Evolutionary conservation across 30 jellyfish, hydroid and myxozoan species (phyloP).

Genomic region (Mastigias papua): DNA sequence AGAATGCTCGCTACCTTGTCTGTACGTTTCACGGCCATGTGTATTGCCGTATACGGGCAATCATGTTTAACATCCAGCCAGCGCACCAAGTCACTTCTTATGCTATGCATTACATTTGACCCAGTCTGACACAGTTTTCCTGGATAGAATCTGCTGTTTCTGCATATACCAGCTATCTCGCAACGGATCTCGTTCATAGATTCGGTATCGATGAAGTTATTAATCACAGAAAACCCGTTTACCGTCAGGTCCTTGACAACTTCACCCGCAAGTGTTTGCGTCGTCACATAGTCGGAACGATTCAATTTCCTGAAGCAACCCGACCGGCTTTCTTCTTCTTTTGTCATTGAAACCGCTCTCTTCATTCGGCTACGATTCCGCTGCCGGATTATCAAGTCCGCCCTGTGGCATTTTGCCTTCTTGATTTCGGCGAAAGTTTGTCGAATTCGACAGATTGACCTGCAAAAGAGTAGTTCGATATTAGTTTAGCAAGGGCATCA

Average conservation of each 20-base stretch:
- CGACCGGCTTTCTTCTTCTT: conserved; percentile 14
- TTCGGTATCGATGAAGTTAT: conserved; percentile 47
- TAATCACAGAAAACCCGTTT: conserved; percentile 56
- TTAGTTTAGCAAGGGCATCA: too few relatives aligned
- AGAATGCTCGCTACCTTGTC: conserved; percentile 20
- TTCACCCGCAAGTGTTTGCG: conserved; percentile 28
- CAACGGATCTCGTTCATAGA: conserved; percentile 20
- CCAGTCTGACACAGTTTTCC: conserved; percentile 22
- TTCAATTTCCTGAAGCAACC: conserved; percentile 22
- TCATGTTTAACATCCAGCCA: conserved; percentile 55
- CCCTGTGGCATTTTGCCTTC: conserved; percentile 34
- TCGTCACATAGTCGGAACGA: conserved; percentile 14
- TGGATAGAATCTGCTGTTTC: conserved; percentile 22
- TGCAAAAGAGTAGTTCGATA: not conserved
- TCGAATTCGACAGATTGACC: conserved; percentile 36
- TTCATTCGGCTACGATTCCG: conserved; percentile 33
- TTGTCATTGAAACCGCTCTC: not conserved
- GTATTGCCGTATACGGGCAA: conserved; percentile 43
- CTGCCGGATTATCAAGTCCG: conserved; percentile 18
- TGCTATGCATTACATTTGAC: not conserved
- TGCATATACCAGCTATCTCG: conserved; percentile 30
- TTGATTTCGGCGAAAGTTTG: conserved; percentile 38
- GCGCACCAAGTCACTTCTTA: conserved; percentile 71
- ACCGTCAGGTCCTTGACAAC: conserved; percentile 38
- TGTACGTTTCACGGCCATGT: conserved; percentile 28